Percentiles rank a stretch among this genome's conserved stretches.
phyloP scores from a whole-genome alignment of 2,888 invertebrate species.

The Parelbella ahira region DNA sequence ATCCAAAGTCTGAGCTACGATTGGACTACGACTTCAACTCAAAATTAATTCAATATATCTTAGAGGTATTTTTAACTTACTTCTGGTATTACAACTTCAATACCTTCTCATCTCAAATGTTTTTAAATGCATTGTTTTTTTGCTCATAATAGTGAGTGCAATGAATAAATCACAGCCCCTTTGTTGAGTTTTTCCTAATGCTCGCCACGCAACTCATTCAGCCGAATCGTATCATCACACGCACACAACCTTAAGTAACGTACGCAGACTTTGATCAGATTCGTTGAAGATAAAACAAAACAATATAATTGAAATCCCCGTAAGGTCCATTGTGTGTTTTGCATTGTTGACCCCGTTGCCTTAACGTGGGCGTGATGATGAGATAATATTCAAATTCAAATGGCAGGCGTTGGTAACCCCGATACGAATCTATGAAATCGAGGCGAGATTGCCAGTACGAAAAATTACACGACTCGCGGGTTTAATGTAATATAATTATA shows the following conservation, averaged over 20 bases:
- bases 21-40: no score
- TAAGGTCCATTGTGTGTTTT: conserved; percentile 27
- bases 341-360: conserved; percentile 23
- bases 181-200: conserved; percentile 11
- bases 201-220: conserved; percentile 9
- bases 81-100: no score
- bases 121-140: no score
- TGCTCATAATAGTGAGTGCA: no score
- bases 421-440: conserved; percentile 21
- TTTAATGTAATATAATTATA: conserved; percentile 10
- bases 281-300: conserved; percentile 21
- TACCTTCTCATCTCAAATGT: no score
- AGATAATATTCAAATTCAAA: conserved; percentile 27
- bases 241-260: conserved; percentile 9
- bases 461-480: conserved; percentile 8
- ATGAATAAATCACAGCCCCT: no score
- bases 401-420: conserved; percentile 21
- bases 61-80: no score
- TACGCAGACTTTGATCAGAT: conserved; percentile 20
- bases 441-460: conserved; percentile 3
- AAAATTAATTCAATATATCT: no score
- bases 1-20: no score
- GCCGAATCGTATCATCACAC: conserved; percentile 1
- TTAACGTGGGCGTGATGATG: conserved; percentile 22
- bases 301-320: conserved; percentile 27